Conservation (phyloP, 2,888 invertebrate species). For the Spodoptera picta region DNA sequence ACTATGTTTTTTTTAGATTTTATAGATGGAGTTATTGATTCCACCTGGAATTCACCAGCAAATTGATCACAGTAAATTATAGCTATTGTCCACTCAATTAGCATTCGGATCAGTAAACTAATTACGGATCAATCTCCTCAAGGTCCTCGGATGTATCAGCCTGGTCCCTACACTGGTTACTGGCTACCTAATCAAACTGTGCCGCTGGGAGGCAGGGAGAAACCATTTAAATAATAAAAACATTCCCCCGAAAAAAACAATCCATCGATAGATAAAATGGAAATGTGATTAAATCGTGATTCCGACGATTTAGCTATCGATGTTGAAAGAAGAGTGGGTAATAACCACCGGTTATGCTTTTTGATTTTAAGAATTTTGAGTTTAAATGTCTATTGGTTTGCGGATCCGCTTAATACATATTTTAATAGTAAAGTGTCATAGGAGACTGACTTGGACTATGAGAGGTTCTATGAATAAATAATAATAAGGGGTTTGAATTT, state of each 20-base stretch:
- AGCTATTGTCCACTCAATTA: background rate
- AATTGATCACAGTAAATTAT: constrained; percentile 2
- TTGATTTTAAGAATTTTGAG: too few species aligned
- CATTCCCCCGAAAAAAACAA: constrained; percentile 45
- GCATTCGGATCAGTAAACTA: constrained; percentile 7
- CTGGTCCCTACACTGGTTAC: constrained; percentile 1
- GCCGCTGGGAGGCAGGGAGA: constrained; percentile 30
- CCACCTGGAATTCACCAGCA: background rate
- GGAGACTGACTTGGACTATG: too few species aligned
- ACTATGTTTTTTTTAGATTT: too few species aligned
- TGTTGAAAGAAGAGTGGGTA: constrained; percentile 15
- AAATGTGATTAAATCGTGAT: constrained; percentile 35
- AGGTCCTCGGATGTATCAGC: constrained; percentile 13
- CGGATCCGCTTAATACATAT: too few species aligned
- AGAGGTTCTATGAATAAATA: too few species aligned
- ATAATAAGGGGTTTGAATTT: too few species aligned
- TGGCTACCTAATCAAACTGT: constrained; percentile 27
- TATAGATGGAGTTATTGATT: background rate
- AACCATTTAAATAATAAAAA: constrained; percentile 54
- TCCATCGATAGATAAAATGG: constrained; percentile 41
- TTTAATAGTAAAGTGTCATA: too few species aligned
- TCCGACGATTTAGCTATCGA: constrained; percentile 11
- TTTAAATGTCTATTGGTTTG: too few species aligned
- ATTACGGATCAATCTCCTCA: constrained; percentile 24
- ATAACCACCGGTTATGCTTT: background rate